These are phyloP conservation scores for Cerastoderma edule DNA, from an alignment of 2,888 invertebrate species.

Conservation along the genomic window DNA sequence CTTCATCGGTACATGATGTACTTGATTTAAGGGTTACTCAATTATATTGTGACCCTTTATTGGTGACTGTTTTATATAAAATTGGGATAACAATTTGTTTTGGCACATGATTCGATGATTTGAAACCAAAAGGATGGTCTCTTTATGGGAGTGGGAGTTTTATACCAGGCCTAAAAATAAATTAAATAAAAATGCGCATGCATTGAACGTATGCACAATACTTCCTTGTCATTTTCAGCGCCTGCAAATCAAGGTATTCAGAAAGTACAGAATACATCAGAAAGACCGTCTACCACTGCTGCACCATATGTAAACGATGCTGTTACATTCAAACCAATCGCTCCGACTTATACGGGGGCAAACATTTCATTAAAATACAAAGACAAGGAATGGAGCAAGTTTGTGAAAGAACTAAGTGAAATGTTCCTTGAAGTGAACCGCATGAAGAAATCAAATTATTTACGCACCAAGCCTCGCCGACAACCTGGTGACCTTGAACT, in stretches of 20 bases:
- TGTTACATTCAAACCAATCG: slow-evolving; percentile 13
- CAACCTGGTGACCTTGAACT: background rate
- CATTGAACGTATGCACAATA: background rate
- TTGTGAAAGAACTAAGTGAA: background rate
- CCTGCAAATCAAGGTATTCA: background rate
- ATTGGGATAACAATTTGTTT: too few relatives aligned
- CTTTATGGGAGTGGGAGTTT: background rate
- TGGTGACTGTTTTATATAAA: too few relatives aligned
- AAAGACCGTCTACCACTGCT: background rate
- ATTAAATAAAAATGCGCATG: background rate
- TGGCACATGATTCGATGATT: too few relatives aligned
- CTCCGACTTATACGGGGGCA: background rate
- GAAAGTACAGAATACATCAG: background rate
- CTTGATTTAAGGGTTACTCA: too few relatives aligned
- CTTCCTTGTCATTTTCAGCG: background rate
- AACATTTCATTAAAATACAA: slow-evolving; percentile 12
- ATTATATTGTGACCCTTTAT: too few relatives aligned
- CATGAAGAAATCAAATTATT: background rate
- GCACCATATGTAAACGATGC: background rate
- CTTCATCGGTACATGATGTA: too few relatives aligned
- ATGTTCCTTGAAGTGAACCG: slow-evolving; percentile 12
- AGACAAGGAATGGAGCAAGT: slow-evolving; percentile 13
- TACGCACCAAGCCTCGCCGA: background rate
- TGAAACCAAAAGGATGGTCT: too few relatives aligned
- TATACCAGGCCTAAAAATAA: background rate